Evolutionary conservation across 2,113 vertebrate species (phyloP).

Genomic region (Pholis gunnellus): DNA sequence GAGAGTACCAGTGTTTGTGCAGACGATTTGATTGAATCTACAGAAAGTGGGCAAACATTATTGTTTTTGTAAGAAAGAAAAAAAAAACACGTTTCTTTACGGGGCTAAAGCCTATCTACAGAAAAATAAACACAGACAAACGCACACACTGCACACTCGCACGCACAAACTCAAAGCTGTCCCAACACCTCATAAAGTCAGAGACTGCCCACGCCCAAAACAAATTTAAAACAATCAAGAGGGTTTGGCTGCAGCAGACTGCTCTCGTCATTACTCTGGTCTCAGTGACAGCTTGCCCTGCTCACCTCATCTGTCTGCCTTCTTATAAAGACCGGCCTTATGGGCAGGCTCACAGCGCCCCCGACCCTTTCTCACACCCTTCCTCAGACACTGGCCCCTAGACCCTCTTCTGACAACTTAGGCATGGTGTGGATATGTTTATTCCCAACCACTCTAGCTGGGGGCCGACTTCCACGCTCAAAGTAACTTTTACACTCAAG

Average conservation of each 20-base stretch:
- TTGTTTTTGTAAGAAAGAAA: slow-evolving; percentile 9
- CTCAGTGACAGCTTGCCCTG: slow-evolving; percentile 75
- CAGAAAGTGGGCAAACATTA: background rate
- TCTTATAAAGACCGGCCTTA: slow-evolving; percentile 68
- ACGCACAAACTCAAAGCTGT: slow-evolving; percentile 45
- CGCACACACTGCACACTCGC: background rate
- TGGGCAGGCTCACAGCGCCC: slow-evolving; percentile 43
- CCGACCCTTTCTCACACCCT: slow-evolving; percentile 52
- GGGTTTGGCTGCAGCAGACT: slow-evolving; percentile 68
- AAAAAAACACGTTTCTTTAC: background rate
- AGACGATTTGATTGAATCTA: background rate
- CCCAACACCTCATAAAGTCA: slow-evolving; percentile 81
- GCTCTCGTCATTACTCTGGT: slow-evolving; percentile 72
- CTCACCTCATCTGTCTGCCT: slow-evolving; percentile 81
- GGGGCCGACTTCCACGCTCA: background rate
- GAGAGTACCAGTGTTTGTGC: background rate
- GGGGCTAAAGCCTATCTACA: background rate
- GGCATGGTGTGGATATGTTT: slow-evolving; percentile 5
- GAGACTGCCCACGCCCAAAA: slow-evolving; percentile 69
- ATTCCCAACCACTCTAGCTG: background rate
- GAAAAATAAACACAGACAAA: background rate
- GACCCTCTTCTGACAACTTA: slow-evolving; percentile 33
- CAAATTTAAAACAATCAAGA: slow-evolving; percentile 80
- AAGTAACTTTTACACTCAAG: background rate
- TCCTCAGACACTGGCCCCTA: slow-evolving; percentile 28